Base-by-base conservation (phyloP, 1,140 invertebrate genomes). In the Conus ventricosus region DNA sequence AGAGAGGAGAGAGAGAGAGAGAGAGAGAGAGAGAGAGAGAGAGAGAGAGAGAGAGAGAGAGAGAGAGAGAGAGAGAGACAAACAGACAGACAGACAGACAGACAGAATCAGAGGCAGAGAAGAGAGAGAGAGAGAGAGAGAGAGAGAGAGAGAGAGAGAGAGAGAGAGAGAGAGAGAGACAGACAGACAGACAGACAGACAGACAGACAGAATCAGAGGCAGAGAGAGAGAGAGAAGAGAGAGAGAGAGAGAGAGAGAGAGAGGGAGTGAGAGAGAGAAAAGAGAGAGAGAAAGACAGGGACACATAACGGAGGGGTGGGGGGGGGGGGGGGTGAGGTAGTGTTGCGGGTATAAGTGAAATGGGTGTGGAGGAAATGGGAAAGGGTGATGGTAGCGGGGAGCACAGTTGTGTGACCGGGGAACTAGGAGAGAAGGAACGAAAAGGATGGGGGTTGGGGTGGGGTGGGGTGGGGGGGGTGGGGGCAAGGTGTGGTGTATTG, bases 21-120 rank as follows among this genome's bases (percentile, higher is more conserved):
- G 76, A 27, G 76, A 80, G n/a, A 51, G 27, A 51, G 80, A 82
- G 54, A 82, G 80, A 82, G 54, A 82, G 80, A 82, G 27, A 51
- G 55, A 51, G 81, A 83, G 53, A 53, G 82, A 55, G 17, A 25
- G 53, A 55, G 67, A 71, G 4, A 81, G 78, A 81, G 4, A 81
- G 78, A 81, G 4, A 81, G 27, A 81, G 6, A 53, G 55, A n/a
- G 4, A 84, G 83, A 84, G 5, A 63, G 83, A 60, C 53, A 60
- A 13, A 84, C 11, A 60, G 83, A 84, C 5, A 84, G 55, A 57
- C 6, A 27, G 82, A 84, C 6, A n/a, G n/a, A n/a, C n/a, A n/a
- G n/a, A n/a, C n/a, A n/a, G n/a, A n/a, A n/a, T n/a, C n/a, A n/a
- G n/a, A n/a, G n/a, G n/a, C n/a, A n/a, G n/a, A n/a, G n/a, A 5